Percentiles rank a stretch among this genome's conserved stretches.
These are phyloP conservation scores for Boloria selene DNA, from an alignment of 2,888 invertebrate genomes.

Conservation along the genomic window DNA sequence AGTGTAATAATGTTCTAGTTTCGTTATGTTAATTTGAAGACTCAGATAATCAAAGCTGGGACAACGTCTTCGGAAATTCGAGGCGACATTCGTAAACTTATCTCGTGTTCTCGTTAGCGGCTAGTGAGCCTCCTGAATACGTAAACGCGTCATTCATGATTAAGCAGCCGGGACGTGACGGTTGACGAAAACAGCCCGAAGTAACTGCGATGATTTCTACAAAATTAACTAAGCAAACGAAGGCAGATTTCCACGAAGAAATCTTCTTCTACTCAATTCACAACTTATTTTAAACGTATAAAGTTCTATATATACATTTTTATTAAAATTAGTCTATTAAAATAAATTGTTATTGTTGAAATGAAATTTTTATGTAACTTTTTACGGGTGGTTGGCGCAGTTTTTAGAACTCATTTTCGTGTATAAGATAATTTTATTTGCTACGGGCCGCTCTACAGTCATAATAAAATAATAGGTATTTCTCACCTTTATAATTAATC, in stretches of 20 bases:
- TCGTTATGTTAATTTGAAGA: slow-evolving; percentile 65
- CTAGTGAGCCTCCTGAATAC: slow-evolving; percentile 73
- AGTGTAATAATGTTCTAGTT: slow-evolving; percentile 53
- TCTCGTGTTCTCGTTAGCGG: slow-evolving; percentile 78
- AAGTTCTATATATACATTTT: not conserved
- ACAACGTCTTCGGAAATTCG: slow-evolving; percentile 71
- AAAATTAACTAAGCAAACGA: slow-evolving; percentile 3
- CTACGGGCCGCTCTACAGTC: no score
- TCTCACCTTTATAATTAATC: no score
- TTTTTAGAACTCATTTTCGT: no score
- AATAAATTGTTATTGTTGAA: no score
- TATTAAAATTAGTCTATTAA: not conserved
- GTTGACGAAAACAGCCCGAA: slow-evolving; percentile 64
- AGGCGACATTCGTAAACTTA: slow-evolving; percentile 72
- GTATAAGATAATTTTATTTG: no score
- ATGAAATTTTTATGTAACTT: no score
- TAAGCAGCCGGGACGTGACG: slow-evolving; percentile 72
- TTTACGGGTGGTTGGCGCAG: no score
- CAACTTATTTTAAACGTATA: no score
- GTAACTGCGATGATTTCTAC: slow-evolving; percentile 13
- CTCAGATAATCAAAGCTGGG: slow-evolving; percentile 74
- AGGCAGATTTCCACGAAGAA: not conserved
- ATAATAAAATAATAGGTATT: no score
- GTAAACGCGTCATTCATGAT: slow-evolving; percentile 77
- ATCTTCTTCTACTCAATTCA: not conserved